Evolutionary conservation across 1,140 invertebrate genomes (phyloP).

Genomic region (Drosophila nannoptera): DNA sequence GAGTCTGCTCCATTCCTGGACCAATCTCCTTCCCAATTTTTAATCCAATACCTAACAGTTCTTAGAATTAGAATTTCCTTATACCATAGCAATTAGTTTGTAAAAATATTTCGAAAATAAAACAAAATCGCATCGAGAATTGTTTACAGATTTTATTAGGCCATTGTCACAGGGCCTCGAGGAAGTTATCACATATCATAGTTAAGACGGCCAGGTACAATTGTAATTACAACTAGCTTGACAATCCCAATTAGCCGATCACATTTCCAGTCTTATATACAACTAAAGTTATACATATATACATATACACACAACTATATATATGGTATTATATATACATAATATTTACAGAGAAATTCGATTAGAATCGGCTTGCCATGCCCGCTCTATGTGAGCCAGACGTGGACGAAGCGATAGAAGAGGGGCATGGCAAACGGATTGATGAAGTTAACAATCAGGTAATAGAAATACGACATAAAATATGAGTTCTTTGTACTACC

Average conservation of each 20-base stretch:
- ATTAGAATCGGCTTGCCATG: constrained; percentile 4
- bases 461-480: constrained; percentile 77
- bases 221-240: constrained; percentile 28
- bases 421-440: constrained; percentile 76
- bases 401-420: constrained; percentile 72
- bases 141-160: constrained; percentile 52
- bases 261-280: constrained; percentile 43
- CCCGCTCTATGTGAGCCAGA: constrained; percentile 55
- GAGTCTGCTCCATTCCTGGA: too few relatives aligned
- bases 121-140: constrained; percentile 33
- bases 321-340: constrained; percentile 12
- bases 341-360: constrained; percentile 42
- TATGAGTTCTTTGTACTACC: constrained; percentile 76
- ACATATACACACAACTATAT: constrained; percentile 4
- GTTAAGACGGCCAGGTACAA: constrained; percentile 17
- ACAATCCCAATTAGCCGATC: constrained; percentile 28
- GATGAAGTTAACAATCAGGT: constrained; percentile 73
- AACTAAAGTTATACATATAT: constrained; percentile 14
- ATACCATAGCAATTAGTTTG: too few relatives aligned
- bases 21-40: too few relatives aligned
- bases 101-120: constrained; percentile 18
- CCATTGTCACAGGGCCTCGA: constrained; percentile 36
- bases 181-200: constrained; percentile 56
- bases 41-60: too few relatives aligned
- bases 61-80: too few relatives aligned